Evolutionary conservation across 2,113 vertebrate genomes (phyloP).

Genomic region (Climacteris rufus): DNA sequence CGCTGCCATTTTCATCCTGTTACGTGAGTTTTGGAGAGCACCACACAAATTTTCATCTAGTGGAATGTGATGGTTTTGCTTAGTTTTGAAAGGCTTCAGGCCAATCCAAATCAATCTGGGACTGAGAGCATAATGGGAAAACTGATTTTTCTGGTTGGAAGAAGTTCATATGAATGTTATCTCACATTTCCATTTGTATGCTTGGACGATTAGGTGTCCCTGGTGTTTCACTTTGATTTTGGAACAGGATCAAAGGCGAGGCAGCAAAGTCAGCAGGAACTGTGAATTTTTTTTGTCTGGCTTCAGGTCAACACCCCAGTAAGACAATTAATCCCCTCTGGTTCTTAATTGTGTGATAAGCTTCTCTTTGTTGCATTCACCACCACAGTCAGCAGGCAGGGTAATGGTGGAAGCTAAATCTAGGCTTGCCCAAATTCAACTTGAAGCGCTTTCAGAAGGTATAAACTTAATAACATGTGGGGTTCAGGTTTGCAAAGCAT

Average conservation of each 20-base stretch:
- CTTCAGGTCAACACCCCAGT: neutral
- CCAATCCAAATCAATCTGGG: neutral
- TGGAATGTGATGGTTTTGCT: neutral
- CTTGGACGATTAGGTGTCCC: neutral
- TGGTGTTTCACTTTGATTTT: neutral
- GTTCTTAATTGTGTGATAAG: neutral
- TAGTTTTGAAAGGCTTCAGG: neutral
- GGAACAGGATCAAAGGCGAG: neutral
- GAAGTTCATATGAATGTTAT: slow-evolving; percentile 25
- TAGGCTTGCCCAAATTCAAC: neutral
- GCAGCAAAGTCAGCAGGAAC: neutral
- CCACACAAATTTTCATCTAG: neutral
- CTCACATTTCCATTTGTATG: neutral
- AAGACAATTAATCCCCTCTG: neutral
- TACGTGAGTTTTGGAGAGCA: neutral
- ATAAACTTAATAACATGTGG: neutral
- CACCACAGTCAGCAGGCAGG: neutral
- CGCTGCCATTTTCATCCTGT: neutral
- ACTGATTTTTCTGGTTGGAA: slow-evolving; percentile 9
- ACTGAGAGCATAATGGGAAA: neutral
- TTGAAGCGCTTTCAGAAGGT: neutral
- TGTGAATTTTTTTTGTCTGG: neutral
- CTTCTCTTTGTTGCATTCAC: neutral
- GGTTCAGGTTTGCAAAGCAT: neutral
- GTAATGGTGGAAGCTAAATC: neutral